phyloP scores from a whole-genome alignment of 2,113 vertebrate species.

The Passer montanus region DNA sequence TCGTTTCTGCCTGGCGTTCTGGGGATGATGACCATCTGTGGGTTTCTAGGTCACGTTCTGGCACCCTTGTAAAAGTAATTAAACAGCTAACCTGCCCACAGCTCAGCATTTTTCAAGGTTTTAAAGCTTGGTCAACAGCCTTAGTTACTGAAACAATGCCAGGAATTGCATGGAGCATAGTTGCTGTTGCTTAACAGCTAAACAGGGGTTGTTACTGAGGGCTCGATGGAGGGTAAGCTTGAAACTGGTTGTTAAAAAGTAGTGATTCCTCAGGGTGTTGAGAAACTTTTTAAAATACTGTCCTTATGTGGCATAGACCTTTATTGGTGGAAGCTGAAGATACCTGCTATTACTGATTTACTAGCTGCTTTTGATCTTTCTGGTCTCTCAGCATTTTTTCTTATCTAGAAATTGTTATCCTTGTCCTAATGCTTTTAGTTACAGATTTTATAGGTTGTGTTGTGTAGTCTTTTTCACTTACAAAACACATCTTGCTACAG shows the following conservation, averaged over 20 bases:
- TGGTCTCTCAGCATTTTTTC: not conserved
- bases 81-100: constrained; percentile 7
- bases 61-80: not conserved
- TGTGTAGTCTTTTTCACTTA: not conserved
- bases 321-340: not conserved
- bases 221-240: not conserved
- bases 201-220: not conserved
- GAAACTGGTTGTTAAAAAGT: not conserved
- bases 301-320: not conserved
- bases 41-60: constrained; percentile 4
- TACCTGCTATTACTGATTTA: not conserved
- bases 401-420: not conserved
- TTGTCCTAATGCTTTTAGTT: not conserved
- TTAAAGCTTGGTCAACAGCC: not conserved
- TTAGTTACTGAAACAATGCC: not conserved
- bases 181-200: not conserved
- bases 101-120: not conserved
- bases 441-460: not conserved
- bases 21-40: not conserved
- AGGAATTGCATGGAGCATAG: not conserved
- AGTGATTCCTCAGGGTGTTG: not conserved
- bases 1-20: not conserved
- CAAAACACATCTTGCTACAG: not conserved
- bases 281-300: not conserved
- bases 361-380: not conserved